Evolutionary conservation across 1,140 invertebrate genomes (phyloP), one percentile per base, ranked within the genome.

Genomic region (Drosophila bifasciata): DNA sequence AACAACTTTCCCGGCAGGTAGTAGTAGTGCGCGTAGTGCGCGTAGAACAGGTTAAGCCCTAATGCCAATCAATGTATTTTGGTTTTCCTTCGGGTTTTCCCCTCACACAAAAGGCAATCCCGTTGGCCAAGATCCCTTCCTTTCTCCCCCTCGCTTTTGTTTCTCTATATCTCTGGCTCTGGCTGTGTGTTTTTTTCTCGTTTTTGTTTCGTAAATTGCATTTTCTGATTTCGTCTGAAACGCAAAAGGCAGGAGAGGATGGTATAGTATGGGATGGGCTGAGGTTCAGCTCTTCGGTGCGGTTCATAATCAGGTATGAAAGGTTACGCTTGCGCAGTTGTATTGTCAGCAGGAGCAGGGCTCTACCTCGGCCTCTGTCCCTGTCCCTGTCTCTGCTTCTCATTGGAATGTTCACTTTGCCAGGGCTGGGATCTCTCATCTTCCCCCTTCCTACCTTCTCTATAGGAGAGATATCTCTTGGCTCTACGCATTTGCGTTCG

Each of bases 161-260:
- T 36, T 36, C 32, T 13, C 28, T 32, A 32, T 32, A 32, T 32
- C 9, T 39, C 40, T 40, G 48, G 63, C 49, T 25, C 11, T 21
- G 48, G 8, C 60, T 28, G 23, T 11, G 36, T 25, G 28, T 19
- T 45, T 76, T 80, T 72, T 72, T 49, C 67, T 63, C 63, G 63
- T 69, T 74, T 75, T 71, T 78, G 83, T 83, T 88, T 83, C 83
- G 84, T 89, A 88, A 88, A 88, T 88, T 88, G 83, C 83, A 88
- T 88, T 88, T 88, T 88, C 83, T 84, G 84, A 83, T 83, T 84
- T 84, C 74, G 45, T 63, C 74, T 45, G 83, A 86, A 88, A 69
- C 73, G 72, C 25, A 61, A 32, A 55, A 61, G 43, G 40, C 60
- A 43, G 40, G 39, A 23, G 32, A n/a, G 32, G 39, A 41, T 51